Base-by-base conservation (phyloP, 2,113 vertebrate species). In the Sciurus niger region DNA sequence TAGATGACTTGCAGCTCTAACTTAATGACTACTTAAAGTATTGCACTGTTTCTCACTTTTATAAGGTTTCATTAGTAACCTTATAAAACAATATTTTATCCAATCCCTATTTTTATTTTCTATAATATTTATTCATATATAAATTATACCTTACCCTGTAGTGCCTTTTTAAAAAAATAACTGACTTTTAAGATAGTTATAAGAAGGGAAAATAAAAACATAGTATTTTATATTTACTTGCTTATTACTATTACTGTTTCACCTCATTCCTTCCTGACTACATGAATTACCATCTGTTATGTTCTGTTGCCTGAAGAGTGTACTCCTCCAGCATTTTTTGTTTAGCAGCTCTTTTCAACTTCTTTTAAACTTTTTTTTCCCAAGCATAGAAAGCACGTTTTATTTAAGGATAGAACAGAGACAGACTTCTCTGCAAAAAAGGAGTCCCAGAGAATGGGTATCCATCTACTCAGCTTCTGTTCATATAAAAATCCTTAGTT, bases 191-290 rank as follows among this genome's bases (percentile, higher is more conserved):
- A 34, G 68, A 25, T 48, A 32, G 46, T 76, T 87, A 88, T 48
- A 32, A 60, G 43, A 77, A 68, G 25, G 34, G 60, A 89, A 77
- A 77, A 34, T 63, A 73, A 93, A 89, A 84, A 12, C 2, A 3
- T 37, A 22, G 16, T 12, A 34, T 77, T 94, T 78, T 32, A 22
- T 79, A 67, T 55, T 67, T 92, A 73, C 20, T 6, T 4, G 37
- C 65, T 88, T 92, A 79, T 55, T 96, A 34, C 34, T 16, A 34
- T 85, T 93, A 51, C 22, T 90, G 17, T 90, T 85, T 89, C 4
- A 68, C n/a, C n/a, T 84, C 30, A 46, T 94, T 58, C 8, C 43
- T 94, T 80, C 37, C 10, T 43, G 3, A 58, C 12, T 89, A 12
- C 51, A 22, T 82, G 67, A 76, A 40, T 89, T 84, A 40, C 22